These are phyloP conservation scores for Pantelozetes paolii DNA, from an alignment of 2,888 invertebrate species.

Conservation along the genomic window DNA sequence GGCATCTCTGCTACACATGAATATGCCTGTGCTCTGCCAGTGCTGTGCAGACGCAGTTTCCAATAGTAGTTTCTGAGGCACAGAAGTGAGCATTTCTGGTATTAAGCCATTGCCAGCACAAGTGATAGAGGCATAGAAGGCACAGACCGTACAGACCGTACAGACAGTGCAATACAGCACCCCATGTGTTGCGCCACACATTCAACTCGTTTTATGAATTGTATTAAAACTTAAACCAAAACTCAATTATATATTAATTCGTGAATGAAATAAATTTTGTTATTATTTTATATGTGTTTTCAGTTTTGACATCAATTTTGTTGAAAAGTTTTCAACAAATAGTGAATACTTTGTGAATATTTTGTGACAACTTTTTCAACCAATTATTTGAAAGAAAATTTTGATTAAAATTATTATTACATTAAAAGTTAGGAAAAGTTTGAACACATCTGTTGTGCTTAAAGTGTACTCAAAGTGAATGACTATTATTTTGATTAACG, in stretches of 20 bases:
- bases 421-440: neutral
- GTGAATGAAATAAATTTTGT: neutral
- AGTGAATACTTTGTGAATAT: neutral
- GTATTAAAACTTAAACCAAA: conserved; percentile 5
- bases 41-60: neutral
- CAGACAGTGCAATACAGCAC: conserved; percentile 23
- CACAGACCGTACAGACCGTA: neutral
- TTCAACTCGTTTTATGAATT: conserved; percentile 14
- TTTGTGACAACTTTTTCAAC: neutral
- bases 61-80: neutral
- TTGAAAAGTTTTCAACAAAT: neutral
- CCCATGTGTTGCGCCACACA: conserved; percentile 23
- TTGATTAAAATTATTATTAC: neutral
- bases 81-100: neutral
- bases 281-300: neutral
- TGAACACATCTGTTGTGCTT: conserved; percentile 4
- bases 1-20: neutral
- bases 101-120: neutral
- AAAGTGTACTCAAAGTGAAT: neutral
- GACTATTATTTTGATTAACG: conserved; percentile 1
- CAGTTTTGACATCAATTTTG: neutral
- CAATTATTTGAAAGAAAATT: neutral
- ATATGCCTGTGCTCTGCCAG: neutral
- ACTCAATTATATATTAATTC: conserved; percentile 11
- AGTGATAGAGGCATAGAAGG: neutral